Conservation (phyloP, 2,113 vertebrate genomes). For the Apteryx owenii region DNA sequence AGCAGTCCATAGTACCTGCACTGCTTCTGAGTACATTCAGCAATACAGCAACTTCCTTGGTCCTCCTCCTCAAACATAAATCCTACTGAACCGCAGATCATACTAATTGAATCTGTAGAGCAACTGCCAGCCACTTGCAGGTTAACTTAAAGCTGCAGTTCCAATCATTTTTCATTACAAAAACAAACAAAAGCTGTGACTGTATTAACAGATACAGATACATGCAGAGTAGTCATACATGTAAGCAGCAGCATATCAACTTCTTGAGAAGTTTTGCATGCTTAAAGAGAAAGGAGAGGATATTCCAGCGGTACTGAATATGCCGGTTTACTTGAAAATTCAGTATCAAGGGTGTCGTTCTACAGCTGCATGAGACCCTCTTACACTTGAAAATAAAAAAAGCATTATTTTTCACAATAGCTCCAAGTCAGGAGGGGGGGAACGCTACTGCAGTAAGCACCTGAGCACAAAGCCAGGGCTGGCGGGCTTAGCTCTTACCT, state of each 20-base stretch:
- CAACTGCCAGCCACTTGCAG: neutral
- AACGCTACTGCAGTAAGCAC: neutral
- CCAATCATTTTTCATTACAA: neutral
- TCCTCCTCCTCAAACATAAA: neutral
- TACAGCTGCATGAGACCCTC: neutral
- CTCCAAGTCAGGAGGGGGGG: neutral
- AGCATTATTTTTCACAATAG: neutral
- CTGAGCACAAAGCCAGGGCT: neutral
- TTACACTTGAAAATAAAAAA: neutral
- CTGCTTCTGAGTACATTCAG: neutral
- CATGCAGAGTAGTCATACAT: neutral
- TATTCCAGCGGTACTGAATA: neutral
- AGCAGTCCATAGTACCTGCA: neutral
- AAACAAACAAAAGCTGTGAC: neutral
- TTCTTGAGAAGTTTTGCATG: neutral
- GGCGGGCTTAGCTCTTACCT: constrained; percentile 19
- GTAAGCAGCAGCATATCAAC: neutral
- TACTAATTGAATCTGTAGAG: neutral
- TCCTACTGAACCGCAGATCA: neutral
- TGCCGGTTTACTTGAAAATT: neutral
- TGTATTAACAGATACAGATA: neutral
- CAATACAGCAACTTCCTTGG: neutral
- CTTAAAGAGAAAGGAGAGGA: neutral
- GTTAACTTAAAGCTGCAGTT: neutral
- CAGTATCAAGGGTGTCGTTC: neutral